Conservation (phyloP, 2,888 invertebrate genomes). For the Byasa hedistus region DNA sequence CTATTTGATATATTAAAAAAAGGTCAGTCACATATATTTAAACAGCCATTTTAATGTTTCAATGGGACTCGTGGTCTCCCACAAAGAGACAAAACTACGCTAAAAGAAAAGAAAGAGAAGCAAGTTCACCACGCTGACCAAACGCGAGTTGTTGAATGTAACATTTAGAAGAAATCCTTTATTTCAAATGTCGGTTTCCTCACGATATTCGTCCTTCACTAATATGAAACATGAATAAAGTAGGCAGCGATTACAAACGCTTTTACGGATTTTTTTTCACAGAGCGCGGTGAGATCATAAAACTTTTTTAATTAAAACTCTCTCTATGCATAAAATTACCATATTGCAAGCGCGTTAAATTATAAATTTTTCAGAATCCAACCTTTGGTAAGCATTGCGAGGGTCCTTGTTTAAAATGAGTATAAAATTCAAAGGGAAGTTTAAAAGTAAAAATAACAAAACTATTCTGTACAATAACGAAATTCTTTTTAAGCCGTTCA, state of each 20-base stretch:
- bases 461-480: too few relatives aligned
- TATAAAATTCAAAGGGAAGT: conserved; percentile 10
- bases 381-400: neutral
- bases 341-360: neutral
- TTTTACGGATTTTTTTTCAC: neutral
- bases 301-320: neutral
- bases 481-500: neutral
- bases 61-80: too few relatives aligned
- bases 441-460: conserved; percentile 2
- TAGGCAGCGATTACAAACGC: neutral
- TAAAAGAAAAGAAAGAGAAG: too few relatives aligned
- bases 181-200: too few relatives aligned
- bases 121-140: too few relatives aligned
- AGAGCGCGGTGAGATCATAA: neutral
- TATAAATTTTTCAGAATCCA: conserved; percentile 8
- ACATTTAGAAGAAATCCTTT: too few relatives aligned
- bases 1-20: too few relatives aligned
- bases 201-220: neutral
- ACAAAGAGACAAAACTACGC: too few relatives aligned
- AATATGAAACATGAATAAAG: neutral
- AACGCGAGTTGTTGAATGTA: too few relatives aligned
- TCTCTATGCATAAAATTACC: neutral
- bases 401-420: conserved; percentile 11
- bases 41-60: too few relatives aligned
- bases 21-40: too few relatives aligned